Percentiles rank a stretch among this genome's conserved stretches.
Conservation (phyloP, 2,797 vertebrate species). For the Aplochiton taeniatus region DNA sequence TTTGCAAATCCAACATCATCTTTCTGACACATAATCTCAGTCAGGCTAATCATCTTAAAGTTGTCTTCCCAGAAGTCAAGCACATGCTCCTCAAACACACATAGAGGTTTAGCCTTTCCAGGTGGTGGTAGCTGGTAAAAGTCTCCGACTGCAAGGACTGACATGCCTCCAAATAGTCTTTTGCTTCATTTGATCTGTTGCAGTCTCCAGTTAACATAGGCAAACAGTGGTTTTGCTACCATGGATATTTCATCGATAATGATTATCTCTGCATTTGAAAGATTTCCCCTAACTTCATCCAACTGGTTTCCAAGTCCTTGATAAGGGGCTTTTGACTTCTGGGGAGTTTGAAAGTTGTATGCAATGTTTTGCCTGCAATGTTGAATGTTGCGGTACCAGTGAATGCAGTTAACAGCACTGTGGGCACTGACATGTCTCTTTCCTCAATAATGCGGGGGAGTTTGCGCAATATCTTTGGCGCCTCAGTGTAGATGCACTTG, state of each 20-base stretch:
- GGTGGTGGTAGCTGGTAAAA: constrained; percentile 27
- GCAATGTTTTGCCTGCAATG: constrained; percentile 30
- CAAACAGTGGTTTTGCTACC: constrained; percentile 38
- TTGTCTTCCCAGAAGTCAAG: constrained; percentile 25
- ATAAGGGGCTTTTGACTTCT: constrained; percentile 23
- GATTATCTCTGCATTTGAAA: constrained; percentile 37
- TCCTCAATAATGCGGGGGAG: constrained; percentile 5
- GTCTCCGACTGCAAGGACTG: constrained; percentile 17
- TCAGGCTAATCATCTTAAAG: constrained; percentile 28
- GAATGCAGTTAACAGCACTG: constrained; percentile 37
- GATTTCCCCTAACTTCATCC: constrained; percentile 30
- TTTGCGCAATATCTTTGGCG: constrained; percentile 11
- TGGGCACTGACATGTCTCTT: constrained; percentile 9
- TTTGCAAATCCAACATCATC: constrained; percentile 31
- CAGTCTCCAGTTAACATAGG: constrained; percentile 38
- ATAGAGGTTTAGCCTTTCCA: constrained; percentile 20
- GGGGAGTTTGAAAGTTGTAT: constrained; percentile 24
- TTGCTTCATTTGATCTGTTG: constrained; percentile 42
- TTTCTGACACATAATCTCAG: constrained; percentile 36
- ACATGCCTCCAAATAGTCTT: constrained; percentile 30
- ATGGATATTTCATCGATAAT: constrained; percentile 45
- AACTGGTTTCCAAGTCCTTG: constrained; percentile 24
- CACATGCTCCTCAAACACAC: constrained; percentile 23
- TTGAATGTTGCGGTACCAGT: constrained; percentile 48
- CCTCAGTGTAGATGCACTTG: constrained; percentile 27